phyloP scores from a whole-genome alignment of 1,140 invertebrate genomes.

The Anastrepha obliqua region DNA sequence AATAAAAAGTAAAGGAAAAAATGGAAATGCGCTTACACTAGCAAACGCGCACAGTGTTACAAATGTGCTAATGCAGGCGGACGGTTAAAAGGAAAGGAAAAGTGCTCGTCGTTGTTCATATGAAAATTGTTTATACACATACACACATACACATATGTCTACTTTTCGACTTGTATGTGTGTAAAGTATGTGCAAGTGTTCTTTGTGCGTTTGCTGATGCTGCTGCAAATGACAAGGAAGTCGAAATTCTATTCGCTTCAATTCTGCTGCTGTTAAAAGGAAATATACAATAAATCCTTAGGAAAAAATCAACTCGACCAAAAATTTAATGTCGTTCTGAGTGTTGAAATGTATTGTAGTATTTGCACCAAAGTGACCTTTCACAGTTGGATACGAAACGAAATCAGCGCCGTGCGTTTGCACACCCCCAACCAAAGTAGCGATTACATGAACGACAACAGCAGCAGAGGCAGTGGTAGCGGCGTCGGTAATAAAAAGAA shows the following conservation, averaged over 20 bases:
- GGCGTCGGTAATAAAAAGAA: not conserved
- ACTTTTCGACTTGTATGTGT: not conserved
- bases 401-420: conserved; percentile 31
- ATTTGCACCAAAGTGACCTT: conserved; percentile 47
- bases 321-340: not conserved
- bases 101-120: conserved; percentile 16
- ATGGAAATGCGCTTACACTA: not conserved
- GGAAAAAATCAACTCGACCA: not conserved
- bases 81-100: conserved; percentile 44
- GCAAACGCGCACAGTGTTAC: not conserved
- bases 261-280: not conserved
- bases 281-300: not conserved
- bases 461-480: not conserved
- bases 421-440: conserved; percentile 23
- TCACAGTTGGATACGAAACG: conserved; percentile 41
- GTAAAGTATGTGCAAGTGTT: not conserved
- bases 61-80: conserved; percentile 11
- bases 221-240: conserved; percentile 7
- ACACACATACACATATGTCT: not conserved
- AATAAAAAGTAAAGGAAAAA: not conserved
- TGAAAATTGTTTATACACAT: conserved; percentile 41
- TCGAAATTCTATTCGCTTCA: not conserved
- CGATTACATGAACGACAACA: conserved; percentile 1
- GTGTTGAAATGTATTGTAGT: conserved; percentile 33
- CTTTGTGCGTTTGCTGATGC: not conserved